A percentile compares a stretch with the other conserved stretches of the same genome.
phyloP scores from a whole-genome alignment of 2,888 invertebrate genomes.

The Agrenia bidenticulata region DNA sequence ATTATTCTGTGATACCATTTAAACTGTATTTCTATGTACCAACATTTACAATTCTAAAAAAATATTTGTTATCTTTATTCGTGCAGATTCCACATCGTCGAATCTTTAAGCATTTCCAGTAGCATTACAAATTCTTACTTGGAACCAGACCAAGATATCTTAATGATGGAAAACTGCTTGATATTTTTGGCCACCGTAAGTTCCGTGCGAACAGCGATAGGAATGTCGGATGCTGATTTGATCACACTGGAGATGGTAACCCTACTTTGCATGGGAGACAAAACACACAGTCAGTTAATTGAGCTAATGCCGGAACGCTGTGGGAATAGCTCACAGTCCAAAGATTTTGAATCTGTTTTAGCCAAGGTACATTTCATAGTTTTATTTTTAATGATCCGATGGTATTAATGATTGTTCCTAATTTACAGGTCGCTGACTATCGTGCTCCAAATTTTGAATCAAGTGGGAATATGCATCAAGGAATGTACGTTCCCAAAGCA shows the following conservation, averaged over 20 bases:
- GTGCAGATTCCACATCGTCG: conserved; percentile 77
- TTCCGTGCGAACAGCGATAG: conserved; percentile 82
- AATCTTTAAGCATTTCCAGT: conserved; percentile 72
- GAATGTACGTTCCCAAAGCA: conserved; percentile 78
- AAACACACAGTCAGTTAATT: conserved; percentile 91
- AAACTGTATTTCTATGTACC: no score
- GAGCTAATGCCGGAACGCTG: conserved; percentile 95
- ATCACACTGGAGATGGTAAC: conserved; percentile 90
- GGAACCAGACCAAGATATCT: conserved; percentile 79
- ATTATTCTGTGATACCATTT: neutral
- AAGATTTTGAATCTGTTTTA: conserved; percentile 80
- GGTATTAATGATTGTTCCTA: conserved; percentile 10
- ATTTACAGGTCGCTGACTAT: conserved; percentile 73
- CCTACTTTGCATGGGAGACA: conserved; percentile 86
- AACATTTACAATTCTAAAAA: no score
- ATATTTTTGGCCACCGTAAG: conserved; percentile 87
- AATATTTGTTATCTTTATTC: neutral
- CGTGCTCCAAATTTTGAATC: conserved; percentile 85
- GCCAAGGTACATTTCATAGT: conserved; percentile 63
- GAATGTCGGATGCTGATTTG: conserved; percentile 66
- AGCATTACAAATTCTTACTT: conserved; percentile 63
- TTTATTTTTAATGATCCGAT: conserved; percentile 16
- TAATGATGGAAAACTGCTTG: conserved; percentile 89
- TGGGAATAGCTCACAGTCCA: conserved; percentile 76
- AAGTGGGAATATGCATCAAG: conserved; percentile 73